Base-by-base conservation (phyloP, 2,888 invertebrate genomes). In the Notocelia uddmanniana region DNA sequence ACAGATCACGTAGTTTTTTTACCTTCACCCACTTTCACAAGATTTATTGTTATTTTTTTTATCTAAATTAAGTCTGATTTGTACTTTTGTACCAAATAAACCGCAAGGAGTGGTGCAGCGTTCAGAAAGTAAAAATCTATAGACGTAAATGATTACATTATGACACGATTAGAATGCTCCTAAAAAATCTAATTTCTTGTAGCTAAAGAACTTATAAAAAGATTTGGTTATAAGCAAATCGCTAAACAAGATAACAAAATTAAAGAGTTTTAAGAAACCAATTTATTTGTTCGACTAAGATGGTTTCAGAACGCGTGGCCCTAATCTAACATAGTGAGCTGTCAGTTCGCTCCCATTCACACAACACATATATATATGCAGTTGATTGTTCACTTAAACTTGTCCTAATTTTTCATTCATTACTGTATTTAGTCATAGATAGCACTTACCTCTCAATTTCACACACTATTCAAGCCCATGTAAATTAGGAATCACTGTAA, bases 41-140 rank as follows among this genome's bases (percentile, higher is more conserved):
- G 5, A 45, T 34, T 41, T 21, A 60, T 21, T 11, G 50, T 45
- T 62, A 60, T 23, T 60, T 48, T 41, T 54, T 52, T 67, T 54
- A 31, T 23, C n/a, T 45, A 26, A 13, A 55, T 57, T 45, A 54
- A 54, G 13, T 26, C n/a, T 67, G 37, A 31, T 41, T 15, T 18
- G 15, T 31, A 55, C 78, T 78, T 41, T 15, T 18, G 15, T 31
- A 55, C 78, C 78, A 80, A 82, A 81, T 80, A 82, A 75, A 76
- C 76, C 74, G 75, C 76, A 76, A 81, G 80, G 80, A 83, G 83
- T 83, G 83, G 81, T 82, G 76, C 74, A 73, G 68, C 81, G 82
- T 82, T 81, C 79, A 23, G 77, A 79, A 80, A 80, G 76, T 62
- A 26, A 19, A n/a, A 31, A n/a, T n/a, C 41, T 15, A 52, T 50